phyloP scores from a whole-genome alignment of 1,140 invertebrate species.

The Drosophila bifasciata region DNA sequence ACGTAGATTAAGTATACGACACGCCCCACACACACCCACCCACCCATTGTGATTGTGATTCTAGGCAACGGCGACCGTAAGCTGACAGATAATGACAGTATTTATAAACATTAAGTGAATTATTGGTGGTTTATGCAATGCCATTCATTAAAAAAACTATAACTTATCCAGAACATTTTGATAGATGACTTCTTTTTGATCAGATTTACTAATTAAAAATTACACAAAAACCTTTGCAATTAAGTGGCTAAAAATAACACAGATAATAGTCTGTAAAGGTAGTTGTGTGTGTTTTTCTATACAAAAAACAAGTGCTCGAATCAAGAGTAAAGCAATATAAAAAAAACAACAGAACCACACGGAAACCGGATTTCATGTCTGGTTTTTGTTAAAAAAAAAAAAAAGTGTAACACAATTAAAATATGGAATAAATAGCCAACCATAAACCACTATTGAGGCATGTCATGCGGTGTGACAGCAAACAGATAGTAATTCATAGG shows the following conservation, averaged over 20 bases:
- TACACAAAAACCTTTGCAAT: not conserved
- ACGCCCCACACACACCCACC: conserved; percentile 29
- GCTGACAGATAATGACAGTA: conserved; percentile 53
- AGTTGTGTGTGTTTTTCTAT: conserved; percentile 5
- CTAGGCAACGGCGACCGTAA: conserved; percentile 20
- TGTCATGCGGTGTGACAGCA: conserved; percentile 27
- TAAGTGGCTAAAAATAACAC: conserved; percentile 19
- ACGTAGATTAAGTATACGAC: conserved; percentile 35
- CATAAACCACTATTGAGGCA: conserved; percentile 37
- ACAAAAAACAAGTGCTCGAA: conserved; percentile 32
- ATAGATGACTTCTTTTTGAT: not conserved
- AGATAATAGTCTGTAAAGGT: conserved; percentile 7
- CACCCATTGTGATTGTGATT: conserved; percentile 5
- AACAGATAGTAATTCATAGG: conserved; percentile 29
- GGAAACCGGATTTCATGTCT: conserved; percentile 67
- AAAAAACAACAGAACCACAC: conserved; percentile 32
- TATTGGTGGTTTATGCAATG: conserved; percentile 21
- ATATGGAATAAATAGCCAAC: conserved; percentile 20
- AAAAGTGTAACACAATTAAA: conserved; percentile 40
- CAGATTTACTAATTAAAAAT: not conserved
- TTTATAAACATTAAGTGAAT: conserved; percentile 51
- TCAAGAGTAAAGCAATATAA: conserved; percentile 51
- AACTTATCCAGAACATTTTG: conserved; percentile 10
- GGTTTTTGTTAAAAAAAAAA: conserved; percentile 48
- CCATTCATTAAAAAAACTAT: conserved; percentile 8